These are phyloP conservation scores for Drosophila nigromelanica DNA, from an alignment of 1,140 invertebrate species.

Conservation along the genomic window DNA sequence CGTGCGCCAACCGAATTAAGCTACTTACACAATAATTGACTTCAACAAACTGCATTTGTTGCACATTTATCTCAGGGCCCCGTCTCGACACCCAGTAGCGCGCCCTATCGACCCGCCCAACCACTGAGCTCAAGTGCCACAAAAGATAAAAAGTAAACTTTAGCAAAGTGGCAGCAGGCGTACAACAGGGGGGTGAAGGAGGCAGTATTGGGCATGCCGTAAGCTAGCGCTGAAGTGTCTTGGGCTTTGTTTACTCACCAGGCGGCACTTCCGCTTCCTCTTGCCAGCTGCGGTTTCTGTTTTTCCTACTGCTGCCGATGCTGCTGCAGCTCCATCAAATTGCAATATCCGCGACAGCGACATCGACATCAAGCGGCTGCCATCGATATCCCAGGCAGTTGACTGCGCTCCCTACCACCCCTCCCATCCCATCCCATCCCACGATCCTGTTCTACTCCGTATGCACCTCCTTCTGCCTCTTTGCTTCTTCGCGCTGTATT, in stretches of 20 bases:
- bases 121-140: slow-evolving; percentile 54
- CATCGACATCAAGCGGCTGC: slow-evolving; percentile 57
- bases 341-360: slow-evolving; percentile 76
- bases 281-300: slow-evolving; percentile 41
- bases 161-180: slow-evolving; percentile 25
- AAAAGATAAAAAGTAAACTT: slow-evolving; percentile 75
- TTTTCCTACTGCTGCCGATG: slow-evolving; percentile 28
- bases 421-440: no score
- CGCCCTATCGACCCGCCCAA: slow-evolving; percentile 5
- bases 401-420: background rate
- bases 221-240: slow-evolving; percentile 53
- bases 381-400: slow-evolving; percentile 62
- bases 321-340: slow-evolving; percentile 65
- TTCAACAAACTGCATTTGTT: slow-evolving; percentile 80
- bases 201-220: slow-evolving; percentile 1
- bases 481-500: background rate
- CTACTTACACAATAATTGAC: slow-evolving; percentile 79
- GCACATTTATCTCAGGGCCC: slow-evolving; percentile 71
- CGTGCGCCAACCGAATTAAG: slow-evolving; percentile 65
- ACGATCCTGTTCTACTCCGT: background rate
- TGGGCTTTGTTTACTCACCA: slow-evolving; percentile 70
- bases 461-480: background rate
- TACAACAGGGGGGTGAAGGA: background rate
- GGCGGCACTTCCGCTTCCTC: slow-evolving; percentile 36
- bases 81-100: slow-evolving; percentile 18